These are phyloP conservation scores for Lichenostomus cassidix DNA, from an alignment of 2,113 vertebrate genomes.

Conservation along the genomic window DNA sequence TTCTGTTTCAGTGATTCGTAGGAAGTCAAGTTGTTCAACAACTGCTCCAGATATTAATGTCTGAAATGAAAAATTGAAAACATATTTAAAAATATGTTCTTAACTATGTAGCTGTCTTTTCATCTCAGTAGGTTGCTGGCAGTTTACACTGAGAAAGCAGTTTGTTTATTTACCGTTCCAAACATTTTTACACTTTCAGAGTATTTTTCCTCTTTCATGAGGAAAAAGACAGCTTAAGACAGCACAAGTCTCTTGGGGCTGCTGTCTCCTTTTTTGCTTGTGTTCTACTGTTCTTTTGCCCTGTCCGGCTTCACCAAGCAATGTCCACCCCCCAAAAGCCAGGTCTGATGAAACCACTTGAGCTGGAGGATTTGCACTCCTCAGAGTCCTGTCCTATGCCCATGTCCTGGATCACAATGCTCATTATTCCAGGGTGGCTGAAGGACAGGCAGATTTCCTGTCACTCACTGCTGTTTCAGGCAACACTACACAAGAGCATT, in stretches of 20 bases:
- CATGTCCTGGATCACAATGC: fast-evolving
- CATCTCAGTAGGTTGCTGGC: not conserved
- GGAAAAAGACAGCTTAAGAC: not conserved
- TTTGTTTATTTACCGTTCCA: not conserved
- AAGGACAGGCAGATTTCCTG: not conserved
- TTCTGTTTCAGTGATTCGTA: constrained; percentile 89
- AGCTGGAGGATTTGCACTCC: not conserved
- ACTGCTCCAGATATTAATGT: constrained; percentile 95
- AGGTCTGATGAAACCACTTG: not conserved
- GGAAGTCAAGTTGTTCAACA: constrained; percentile 95
- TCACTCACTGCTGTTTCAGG: not conserved
- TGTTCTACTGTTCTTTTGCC: not conserved
- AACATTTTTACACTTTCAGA: not conserved
- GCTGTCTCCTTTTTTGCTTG: not conserved
- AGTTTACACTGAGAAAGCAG: not conserved
- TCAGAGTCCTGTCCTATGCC: not conserved
- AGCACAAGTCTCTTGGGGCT: not conserved
- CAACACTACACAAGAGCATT: not conserved
- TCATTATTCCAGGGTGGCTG: not conserved
- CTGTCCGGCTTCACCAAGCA: not conserved
- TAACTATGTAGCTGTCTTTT: not conserved
- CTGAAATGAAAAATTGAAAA: constrained; percentile 72
- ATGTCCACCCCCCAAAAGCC: fast-evolving
- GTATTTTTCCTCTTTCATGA: not conserved
- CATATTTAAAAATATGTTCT: not conserved